A percentile compares a stretch with the other conserved stretches of the same genome.
Evolutionary conservation across 2,888 invertebrate species (phyloP).

Genomic region (Pyrrhosoma nymphula): DNA sequence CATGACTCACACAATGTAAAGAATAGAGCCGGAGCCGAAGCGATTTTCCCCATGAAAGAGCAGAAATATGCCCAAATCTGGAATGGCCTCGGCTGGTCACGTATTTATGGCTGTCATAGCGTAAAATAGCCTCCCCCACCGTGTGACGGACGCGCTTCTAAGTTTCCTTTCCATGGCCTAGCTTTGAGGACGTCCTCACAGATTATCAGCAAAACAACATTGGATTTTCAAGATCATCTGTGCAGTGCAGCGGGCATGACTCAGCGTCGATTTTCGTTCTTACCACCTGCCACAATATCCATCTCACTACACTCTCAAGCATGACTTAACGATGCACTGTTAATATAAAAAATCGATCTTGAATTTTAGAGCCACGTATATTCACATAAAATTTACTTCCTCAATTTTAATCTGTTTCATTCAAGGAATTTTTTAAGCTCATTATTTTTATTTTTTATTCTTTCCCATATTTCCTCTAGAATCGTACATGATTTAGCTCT

Average conservation of each 20-base stretch:
- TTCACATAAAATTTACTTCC: no score
- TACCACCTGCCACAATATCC: no score
- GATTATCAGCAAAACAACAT: neutral
- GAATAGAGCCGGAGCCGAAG: neutral
- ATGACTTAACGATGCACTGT: no score
- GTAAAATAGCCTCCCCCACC: neutral
- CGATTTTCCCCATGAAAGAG: slow-evolving; percentile 32
- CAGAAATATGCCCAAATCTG: neutral
- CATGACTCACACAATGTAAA: neutral
- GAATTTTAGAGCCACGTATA: no score
- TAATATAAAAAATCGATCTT: no score
- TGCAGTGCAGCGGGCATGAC: neutral
- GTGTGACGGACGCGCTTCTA: neutral
- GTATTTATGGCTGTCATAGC: neutral
- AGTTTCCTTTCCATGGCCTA: neutral
- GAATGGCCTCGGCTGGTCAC: neutral
- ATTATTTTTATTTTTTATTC: no score
- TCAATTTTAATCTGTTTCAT: no score
- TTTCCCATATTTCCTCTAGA: no score
- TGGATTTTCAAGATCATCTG: neutral
- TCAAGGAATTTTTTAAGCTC: no score
- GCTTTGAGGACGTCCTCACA: neutral
- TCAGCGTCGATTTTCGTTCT: no score
- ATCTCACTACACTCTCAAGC: no score
- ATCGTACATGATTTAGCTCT: no score